Evolutionary conservation across 2,113 vertebrate species (phyloP), one percentile per base, ranked within the genome.

Genomic region (Tragelaphus strepsiceros): DNA sequence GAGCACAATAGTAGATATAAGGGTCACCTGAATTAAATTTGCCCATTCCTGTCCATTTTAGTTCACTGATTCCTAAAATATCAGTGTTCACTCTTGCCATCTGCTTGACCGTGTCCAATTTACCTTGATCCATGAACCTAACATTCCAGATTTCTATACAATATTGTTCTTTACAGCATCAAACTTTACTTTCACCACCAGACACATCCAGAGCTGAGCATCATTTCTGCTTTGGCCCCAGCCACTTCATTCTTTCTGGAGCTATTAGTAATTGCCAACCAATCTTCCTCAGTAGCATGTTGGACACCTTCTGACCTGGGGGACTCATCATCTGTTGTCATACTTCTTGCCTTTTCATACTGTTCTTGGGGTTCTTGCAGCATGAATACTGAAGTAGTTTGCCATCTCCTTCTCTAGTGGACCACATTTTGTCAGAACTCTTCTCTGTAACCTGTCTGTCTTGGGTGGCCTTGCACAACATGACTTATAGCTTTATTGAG

Each of bases 291-390:
- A 77, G 22, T 13, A 77, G 71, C 35, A 43, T 77, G 39, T 43
- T 77, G 71, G 71, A 43, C 12, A 43, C 71, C 21, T 74, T 77
- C 39, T 15, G 39, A 43, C 71, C 35, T 77, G 39, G 6, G 0
- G 35, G 71, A 13, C 1, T 77, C 22, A 77, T 26, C 71, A 14
- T 43, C 12, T 77, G 22, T 35, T 74, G 35, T 77, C 71, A 77
- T 43, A 26, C 22, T 77, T 77, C 6, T 77, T 77, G 39, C 71
- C 71, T 43, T 77, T 77, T 77, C 71, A 26, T 43, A 77, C 71
- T 43, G 22, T 77, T 77, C 22, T 43, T 77, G 71, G 71, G 12
- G 22, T 77, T 77, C 71, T 77, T 3, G 3, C 0, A 0, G 22
- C 39, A 43, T 43, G 71, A 15, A 43, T 24, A 77, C 71, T 26